Evolutionary conservation across 2,888 invertebrate genomes (phyloP).

Genomic region (Cantharis rufa): DNA sequence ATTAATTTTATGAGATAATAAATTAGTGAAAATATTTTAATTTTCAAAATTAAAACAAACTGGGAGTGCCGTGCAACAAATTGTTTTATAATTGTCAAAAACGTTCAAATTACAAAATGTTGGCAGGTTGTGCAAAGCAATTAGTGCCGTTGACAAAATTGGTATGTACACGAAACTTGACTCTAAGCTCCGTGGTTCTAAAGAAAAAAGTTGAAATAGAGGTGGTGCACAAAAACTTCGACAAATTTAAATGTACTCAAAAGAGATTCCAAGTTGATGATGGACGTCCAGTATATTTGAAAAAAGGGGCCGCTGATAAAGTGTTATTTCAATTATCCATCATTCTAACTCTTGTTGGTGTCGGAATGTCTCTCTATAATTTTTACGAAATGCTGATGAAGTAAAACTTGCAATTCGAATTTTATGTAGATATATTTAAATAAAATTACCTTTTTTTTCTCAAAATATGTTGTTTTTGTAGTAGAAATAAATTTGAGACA

Average conservation of each 20-base stretch:
- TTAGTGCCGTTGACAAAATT: neutral
- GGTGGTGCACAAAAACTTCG: slow-evolving; percentile 1
- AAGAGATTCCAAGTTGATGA: slow-evolving; percentile 14
- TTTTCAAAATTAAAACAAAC: neutral
- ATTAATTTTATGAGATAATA: neutral
- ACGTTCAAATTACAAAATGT: neutral
- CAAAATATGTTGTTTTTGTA: no score
- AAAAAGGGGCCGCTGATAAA: slow-evolving; percentile 9
- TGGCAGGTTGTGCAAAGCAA: neutral
- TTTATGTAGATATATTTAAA: no score
- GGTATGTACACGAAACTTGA: neutral
- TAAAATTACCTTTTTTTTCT: no score
- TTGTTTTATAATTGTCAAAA: neutral
- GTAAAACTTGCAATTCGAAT: neutral
- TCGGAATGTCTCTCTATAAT: neutral
- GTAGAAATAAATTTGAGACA: no score
- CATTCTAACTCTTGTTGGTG: neutral
- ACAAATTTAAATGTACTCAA: slow-evolving; percentile 10
- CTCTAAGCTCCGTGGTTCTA: neutral
- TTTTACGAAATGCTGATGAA: neutral
- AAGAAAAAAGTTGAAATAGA: slow-evolving; percentile 1
- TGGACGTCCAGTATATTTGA: slow-evolving; percentile 15
- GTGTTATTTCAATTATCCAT: slow-evolving; percentile 4
- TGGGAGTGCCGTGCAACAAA: neutral
- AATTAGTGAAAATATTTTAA: neutral